Base-by-base conservation (phyloP, 92 coral and sea anemone species). In the Parazoanthus atlanticus region DNA sequence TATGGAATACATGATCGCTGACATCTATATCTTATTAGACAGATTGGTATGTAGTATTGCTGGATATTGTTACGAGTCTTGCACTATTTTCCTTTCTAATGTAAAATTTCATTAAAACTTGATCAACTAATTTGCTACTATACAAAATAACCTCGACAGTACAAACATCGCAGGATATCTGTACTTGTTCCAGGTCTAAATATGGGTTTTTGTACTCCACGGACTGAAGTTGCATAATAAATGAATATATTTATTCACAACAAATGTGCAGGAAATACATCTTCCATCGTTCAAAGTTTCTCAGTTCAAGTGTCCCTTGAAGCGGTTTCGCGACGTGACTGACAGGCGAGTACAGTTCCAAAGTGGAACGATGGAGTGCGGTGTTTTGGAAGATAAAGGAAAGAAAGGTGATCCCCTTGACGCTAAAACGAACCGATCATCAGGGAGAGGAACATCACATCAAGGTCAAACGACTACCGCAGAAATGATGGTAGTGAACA, bases 251-350 rank as follows among this genome's bases (percentile, higher is more conserved):
- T 56, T 56, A 3, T 56, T 56, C 25, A 56, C 25, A 2, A 17
- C 5, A 56, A 56, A 15, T 56, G 25, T 25, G 15, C 41, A 83
- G 86, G 86, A 67, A 83, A 43, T 84, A 0, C 78, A 67, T 19
- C 87, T 84, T 19, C 87, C 87, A 3, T 58, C 87, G 6, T 84
- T 84, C 36, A 71, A 49, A 71, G 32, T 34, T 28, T 67, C 79
- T 40, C 87, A 43, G 28, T 84, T 84, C 28, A 58, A 84, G 31
- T 84, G 87, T 84, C 87, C 87, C 40, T 84, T 84, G 66, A 84
- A 84, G 87, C 87, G 87, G 65, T 29, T 70, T 9, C 87, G 87
- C 17, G 78, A 84, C 61, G 6, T 84, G 43, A 46, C 87, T 15
- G 87, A 84, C 66, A 84, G 67, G 28, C 87, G 87, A 70, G 65